These are phyloP conservation scores for Asbolus verrucosus DNA, from an alignment of 1,140 invertebrate genomes.

Conservation along the genomic window DNA sequence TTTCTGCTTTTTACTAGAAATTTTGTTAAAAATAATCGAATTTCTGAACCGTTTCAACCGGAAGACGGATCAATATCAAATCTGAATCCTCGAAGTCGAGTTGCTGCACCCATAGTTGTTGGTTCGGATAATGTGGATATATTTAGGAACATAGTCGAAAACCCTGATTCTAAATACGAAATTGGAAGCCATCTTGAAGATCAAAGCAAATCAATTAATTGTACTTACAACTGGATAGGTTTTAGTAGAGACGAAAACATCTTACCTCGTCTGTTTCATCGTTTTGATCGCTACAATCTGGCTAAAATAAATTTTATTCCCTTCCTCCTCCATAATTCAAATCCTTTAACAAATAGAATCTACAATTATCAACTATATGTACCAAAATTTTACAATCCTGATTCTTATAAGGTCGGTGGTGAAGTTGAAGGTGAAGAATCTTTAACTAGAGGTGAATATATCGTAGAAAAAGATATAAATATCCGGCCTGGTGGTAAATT, in stretches of 20 bases:
- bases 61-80: slow-evolving; percentile 72
- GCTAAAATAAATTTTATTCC: slow-evolving; percentile 89
- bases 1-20: slow-evolving; percentile 89
- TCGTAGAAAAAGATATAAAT: slow-evolving; percentile 91
- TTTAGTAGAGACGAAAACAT: slow-evolving; percentile 81
- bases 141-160: slow-evolving; percentile 92
- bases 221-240: slow-evolving; percentile 95
- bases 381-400: slow-evolving; percentile 78
- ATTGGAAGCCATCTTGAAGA: slow-evolving; percentile 95
- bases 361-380: slow-evolving; percentile 80
- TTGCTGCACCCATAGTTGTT: slow-evolving; percentile 90
- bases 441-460: slow-evolving; percentile 83
- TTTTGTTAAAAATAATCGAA: slow-evolving; percentile 86
- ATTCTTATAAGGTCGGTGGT: slow-evolving; percentile 81
- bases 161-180: slow-evolving; percentile 91
- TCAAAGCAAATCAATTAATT: slow-evolving; percentile 94
- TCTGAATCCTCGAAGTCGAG: slow-evolving; percentile 87
- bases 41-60: slow-evolving; percentile 87
- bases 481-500: slow-evolving; percentile 89
- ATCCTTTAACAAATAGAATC: slow-evolving; percentile 83
- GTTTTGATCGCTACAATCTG: slow-evolving; percentile 92
- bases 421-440: slow-evolving; percentile 90
- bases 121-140: slow-evolving; percentile 92
- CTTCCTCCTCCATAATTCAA: slow-evolving; percentile 85
- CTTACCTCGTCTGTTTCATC: slow-evolving; percentile 85